Base-by-base conservation (phyloP, 2,113 vertebrate species). In the Catharus bicknelli region DNA sequence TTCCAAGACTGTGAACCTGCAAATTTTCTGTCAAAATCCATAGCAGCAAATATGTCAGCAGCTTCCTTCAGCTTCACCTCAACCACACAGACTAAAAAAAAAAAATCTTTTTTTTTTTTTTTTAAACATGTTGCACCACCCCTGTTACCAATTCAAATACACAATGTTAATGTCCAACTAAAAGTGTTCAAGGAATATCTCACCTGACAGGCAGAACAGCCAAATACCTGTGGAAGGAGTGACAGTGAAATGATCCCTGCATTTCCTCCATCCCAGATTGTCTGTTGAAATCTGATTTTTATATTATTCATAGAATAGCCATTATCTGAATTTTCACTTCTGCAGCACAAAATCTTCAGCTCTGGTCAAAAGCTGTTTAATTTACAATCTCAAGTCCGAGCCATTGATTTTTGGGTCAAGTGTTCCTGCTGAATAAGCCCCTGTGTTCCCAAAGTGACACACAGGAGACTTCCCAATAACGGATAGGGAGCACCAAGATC, bases 401-500 rank as follows among this genome's bases (percentile, higher is more conserved):
- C 83, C 97, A 98, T 98, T 95, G 98, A 99, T 98, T 97, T 97
- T 97, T 79, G 89, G 95, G 93, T 90, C 90, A 95, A 95, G 81
- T 87, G 45, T 51, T 94, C 95, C 83, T 98, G 98, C 97, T 98
- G 97, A 97, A 98, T 98, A 98, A 98, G 97, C 97, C 88, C 54
- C 94, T 93, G 90, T 95, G 93, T 95, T 96, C 97, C 90, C 88
- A 86, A 94, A 95, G 74, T 85, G 96, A 95, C 95, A 94, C 96
- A 95, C 62, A 54, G 95, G 96, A 96, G 94, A 74, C 94, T 95
- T 97, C 90, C 92, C 95, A 97, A 94, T 96, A 98, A 90, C 83
- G 93, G 86, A 94, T 45, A 89, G 86, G 40, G 83, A 94, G 94
- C 96, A 87, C 69, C 54, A 82, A 91, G 88, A 98, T 98, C 97